These are phyloP conservation scores for Sturnus vulgaris DNA, from an alignment of 2,113 vertebrate species.

Conservation along the genomic window DNA sequence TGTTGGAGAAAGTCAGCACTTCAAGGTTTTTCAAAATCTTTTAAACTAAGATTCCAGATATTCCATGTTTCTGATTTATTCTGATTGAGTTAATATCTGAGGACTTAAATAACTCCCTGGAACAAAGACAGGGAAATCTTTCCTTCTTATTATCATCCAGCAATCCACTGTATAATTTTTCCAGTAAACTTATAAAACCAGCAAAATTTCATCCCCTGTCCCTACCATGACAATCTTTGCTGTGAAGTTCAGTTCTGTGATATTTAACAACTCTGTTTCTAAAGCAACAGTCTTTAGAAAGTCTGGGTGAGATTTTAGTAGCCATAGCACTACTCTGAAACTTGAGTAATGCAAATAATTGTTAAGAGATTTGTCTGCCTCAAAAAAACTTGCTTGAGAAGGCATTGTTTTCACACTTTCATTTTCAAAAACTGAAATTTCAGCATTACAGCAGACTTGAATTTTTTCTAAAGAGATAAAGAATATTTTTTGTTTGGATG, in stretches of 20 bases:
- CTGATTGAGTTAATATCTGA: not conserved
- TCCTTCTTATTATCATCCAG: not conserved
- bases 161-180: not conserved
- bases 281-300: not conserved
- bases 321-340: not conserved
- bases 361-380: not conserved
- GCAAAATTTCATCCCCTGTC: not conserved
- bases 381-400: not conserved
- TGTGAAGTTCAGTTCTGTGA: not conserved
- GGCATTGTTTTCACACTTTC: not conserved
- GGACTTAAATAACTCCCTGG: not conserved
- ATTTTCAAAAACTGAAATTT: conserved; percentile 13
- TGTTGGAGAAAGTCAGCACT: not conserved
- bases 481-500: conserved; percentile 4
- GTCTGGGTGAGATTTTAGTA: not conserved
- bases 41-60: not conserved
- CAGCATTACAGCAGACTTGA: not conserved
- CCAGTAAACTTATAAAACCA: not conserved
- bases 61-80: not conserved
- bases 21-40: not conserved
- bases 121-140: not conserved
- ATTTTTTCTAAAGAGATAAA: conserved; percentile 26
- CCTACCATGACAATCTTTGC: not conserved
- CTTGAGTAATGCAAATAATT: not conserved
- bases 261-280: not conserved